phyloP scores from a whole-genome alignment of 2,888 invertebrate species.

The Microctonus hyperodae region DNA sequence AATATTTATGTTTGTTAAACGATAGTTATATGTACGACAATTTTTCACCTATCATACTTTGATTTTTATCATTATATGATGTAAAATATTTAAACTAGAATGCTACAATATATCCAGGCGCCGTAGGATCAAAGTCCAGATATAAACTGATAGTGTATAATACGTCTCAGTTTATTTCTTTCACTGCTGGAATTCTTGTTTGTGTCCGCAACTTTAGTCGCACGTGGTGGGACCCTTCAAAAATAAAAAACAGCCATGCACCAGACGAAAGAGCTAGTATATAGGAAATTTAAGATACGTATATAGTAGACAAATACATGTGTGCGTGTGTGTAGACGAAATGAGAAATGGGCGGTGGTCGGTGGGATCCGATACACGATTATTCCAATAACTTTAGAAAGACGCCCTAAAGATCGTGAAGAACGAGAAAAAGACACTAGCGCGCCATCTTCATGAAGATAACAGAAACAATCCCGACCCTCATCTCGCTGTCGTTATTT shows the following conservation, averaged over 20 bases:
- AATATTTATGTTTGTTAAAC: not conserved
- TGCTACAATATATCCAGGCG: not conserved
- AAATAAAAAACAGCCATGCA: conserved; percentile 11
- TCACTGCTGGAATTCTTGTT: conserved; percentile 10
- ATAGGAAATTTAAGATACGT: no score
- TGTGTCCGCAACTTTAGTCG: not conserved
- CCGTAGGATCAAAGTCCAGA: conserved; percentile 18
- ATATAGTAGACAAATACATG: no score
- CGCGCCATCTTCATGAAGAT: conserved; percentile 59
- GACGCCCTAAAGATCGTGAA: conserved; percentile 51
- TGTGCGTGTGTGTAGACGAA: no score
- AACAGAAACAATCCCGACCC: conserved; percentile 46
- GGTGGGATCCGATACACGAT: conserved; percentile 36
- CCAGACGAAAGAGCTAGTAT: conserved; percentile 14
- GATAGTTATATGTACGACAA: not conserved
- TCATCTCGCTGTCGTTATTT: conserved; percentile 25
- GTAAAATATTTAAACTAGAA: not conserved
- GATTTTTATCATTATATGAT: not conserved
- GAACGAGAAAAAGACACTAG: conserved; percentile 55
- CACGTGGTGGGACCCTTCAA: conserved; percentile 12
- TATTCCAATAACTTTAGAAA: conserved; percentile 40
- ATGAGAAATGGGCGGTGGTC: conserved; percentile 48
- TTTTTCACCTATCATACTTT: not conserved
- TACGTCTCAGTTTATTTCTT: conserved; percentile 5
- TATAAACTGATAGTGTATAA: conserved; percentile 19